These are phyloP conservation scores for Lysandra coridon DNA, from an alignment of 2,888 invertebrate species.

Conservation along the genomic window DNA sequence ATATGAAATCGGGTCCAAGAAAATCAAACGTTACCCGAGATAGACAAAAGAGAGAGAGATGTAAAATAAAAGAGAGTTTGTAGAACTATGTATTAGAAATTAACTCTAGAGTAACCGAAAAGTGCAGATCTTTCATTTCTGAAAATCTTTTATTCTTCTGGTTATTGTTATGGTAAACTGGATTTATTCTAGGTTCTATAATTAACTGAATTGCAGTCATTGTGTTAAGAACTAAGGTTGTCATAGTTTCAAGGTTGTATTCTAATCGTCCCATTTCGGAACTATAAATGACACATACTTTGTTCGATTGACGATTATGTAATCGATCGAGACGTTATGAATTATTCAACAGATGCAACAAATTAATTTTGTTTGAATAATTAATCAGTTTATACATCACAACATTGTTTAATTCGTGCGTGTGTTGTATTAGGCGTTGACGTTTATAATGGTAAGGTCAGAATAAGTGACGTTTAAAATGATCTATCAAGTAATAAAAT, in stretches of 20 bases:
- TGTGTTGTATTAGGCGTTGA: constrained; percentile 3
- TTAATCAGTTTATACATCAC: constrained; percentile 6
- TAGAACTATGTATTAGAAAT: too few species aligned
- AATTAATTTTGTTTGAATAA: constrained; percentile 31
- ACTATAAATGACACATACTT: constrained; percentile 12
- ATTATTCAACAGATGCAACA: constrained; percentile 38
- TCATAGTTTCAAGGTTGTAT: constrained; percentile 15
- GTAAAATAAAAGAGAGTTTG: too few species aligned
- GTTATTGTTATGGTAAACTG: neutral
- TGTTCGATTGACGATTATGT: constrained; percentile 20
- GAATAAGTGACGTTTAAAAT: too few species aligned
- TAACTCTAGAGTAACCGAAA: neutral
- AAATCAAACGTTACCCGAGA: too few species aligned
- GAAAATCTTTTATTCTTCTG: neutral
- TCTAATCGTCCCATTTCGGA: constrained; percentile 5
- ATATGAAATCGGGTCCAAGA: too few species aligned
- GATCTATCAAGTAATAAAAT: too few species aligned
- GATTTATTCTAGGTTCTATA: neutral
- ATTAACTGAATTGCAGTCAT: neutral
- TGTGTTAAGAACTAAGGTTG: too few species aligned
- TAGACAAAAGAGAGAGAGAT: too few species aligned
- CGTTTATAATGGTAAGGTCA: neutral
- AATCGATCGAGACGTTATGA: constrained; percentile 35
- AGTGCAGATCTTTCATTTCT: neutral
- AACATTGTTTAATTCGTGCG: neutral